A percentile compares a stretch with the other conserved stretches of the same genome.
Conservation (phyloP, 2,797 vertebrate species). For the Pangasius macronema region DNA sequence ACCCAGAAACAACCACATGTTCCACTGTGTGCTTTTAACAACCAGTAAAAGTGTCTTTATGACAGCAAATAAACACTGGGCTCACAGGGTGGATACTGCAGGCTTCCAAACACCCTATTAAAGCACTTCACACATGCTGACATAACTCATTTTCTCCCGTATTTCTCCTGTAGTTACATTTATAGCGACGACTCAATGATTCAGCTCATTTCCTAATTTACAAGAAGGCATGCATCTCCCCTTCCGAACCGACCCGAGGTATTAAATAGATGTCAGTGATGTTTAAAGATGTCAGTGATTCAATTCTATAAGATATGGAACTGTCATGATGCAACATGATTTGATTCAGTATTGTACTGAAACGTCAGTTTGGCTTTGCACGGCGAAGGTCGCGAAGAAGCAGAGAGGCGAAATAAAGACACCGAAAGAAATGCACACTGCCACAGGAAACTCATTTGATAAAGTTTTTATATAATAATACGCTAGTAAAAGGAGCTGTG, state of each 20-base stretch:
- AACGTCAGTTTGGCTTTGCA: background rate
- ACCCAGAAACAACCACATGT: constrained; percentile 10
- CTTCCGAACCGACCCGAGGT: background rate
- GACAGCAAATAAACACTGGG: constrained; percentile 18
- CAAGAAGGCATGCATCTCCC: too few species aligned
- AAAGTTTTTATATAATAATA: background rate
- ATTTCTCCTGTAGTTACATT: background rate
- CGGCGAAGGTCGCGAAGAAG: background rate
- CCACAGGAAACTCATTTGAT: background rate
- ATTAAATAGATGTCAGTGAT: too few species aligned
- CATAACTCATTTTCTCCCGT: background rate
- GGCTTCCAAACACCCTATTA: background rate
- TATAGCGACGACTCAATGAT: background rate
- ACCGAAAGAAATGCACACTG: background rate
- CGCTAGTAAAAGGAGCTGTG: too few species aligned
- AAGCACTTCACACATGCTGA: constrained; percentile 16
- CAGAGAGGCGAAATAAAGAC: background rate
- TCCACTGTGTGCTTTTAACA: constrained; percentile 23
- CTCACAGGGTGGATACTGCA: constrained; percentile 1
- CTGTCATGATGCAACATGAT: background rate
- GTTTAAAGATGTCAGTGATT: background rate
- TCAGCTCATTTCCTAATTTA: background rate
- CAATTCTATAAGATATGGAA: background rate
- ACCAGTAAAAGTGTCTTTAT: constrained; percentile 23
- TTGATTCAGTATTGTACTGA: background rate